Percentiles rank a stretch among this genome's conserved stretches.
These are phyloP conservation scores for Zaprionus camerounensis DNA, from an alignment of 1,140 invertebrate species.

Conservation along the genomic window DNA sequence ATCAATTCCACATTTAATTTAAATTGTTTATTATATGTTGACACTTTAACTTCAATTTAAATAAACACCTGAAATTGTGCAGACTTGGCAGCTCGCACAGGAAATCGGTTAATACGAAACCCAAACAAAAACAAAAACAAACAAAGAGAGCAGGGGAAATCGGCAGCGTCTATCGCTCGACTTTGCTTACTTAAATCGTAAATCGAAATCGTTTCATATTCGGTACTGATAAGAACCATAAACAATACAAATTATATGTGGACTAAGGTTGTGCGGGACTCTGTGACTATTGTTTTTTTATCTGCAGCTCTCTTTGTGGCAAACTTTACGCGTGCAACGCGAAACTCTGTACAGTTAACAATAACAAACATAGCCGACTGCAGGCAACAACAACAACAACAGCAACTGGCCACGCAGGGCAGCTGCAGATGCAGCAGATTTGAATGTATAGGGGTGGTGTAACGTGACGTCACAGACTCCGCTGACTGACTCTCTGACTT, in stretches of 20 bases:
- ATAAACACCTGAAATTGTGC: conserved; percentile 1
- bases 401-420: conserved; percentile 5
- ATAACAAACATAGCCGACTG: conserved; percentile 7
- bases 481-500: conserved; percentile 85
- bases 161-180: not conserved
- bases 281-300: not conserved
- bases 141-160: not conserved
- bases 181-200: not conserved
- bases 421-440: conserved; percentile 21
- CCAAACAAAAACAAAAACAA: not conserved
- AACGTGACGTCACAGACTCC: conserved; percentile 35
- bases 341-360: conserved; percentile 13
- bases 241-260: conserved; percentile 47
- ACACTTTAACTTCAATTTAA: not conserved
- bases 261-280: conserved; percentile 1
- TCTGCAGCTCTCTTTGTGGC: conserved; percentile 8
- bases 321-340: not conserved
- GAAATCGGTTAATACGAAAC: conserved; percentile 26
- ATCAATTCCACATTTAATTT: not conserved
- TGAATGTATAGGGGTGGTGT: conserved; percentile 12
- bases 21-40: not conserved
- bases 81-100: conserved; percentile 14
- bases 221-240: conserved; percentile 65
- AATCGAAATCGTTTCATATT: conserved; percentile 21
- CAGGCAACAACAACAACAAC: conserved; percentile 9